These are phyloP conservation scores for Turnix velox DNA, from an alignment of 2,113 vertebrate species.

Conservation along the genomic window DNA sequence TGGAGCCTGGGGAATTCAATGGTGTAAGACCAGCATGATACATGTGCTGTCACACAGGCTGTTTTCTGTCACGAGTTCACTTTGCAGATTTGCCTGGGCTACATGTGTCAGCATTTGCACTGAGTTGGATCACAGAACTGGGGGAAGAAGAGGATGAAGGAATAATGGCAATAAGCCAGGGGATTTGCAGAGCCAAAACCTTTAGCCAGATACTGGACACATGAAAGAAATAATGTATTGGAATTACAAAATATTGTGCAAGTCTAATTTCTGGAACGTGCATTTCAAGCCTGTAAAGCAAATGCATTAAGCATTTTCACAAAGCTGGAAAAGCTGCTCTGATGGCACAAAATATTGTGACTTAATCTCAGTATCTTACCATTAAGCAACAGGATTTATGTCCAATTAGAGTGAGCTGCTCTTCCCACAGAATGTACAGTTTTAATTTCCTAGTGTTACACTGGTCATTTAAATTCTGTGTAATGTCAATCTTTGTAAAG, in stretches of 20 bases:
- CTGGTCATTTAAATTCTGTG: background rate
- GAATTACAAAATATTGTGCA: background rate
- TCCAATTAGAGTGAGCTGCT: background rate
- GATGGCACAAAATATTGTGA: background rate
- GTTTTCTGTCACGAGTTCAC: conserved; percentile 8
- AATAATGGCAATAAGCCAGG: background rate
- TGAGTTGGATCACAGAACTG: background rate
- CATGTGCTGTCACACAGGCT: background rate
- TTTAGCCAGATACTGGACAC: background rate
- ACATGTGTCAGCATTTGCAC: background rate
- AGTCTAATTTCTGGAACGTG: background rate
- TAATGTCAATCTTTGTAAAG: background rate
- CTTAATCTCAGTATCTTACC: background rate
- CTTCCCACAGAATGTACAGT: background rate
- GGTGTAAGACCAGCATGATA: conserved; percentile 7
- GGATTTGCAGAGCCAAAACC: background rate
- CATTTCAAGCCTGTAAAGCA: background rate
- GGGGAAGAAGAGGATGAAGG: background rate
- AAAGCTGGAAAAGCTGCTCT: background rate
- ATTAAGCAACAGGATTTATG: background rate
- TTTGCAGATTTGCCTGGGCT: background rate
- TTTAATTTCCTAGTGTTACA: background rate
- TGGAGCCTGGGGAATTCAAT: conserved; percentile 9
- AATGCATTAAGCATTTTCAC: background rate
- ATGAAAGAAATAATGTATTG: background rate